Conservation (phyloP, 64 coral and sea anemone species). For the Porites lutea region DNA sequence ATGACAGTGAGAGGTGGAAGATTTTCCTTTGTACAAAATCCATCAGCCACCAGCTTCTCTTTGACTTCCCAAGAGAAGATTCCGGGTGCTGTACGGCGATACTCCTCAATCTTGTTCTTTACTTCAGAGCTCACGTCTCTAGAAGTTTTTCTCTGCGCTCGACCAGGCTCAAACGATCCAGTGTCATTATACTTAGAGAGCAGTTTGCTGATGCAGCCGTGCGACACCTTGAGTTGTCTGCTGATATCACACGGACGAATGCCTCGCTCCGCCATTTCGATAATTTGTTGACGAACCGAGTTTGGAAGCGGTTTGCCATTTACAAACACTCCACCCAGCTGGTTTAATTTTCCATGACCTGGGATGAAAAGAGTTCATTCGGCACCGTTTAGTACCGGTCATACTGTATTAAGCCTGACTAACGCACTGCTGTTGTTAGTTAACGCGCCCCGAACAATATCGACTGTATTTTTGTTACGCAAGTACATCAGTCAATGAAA, state of each 20-base stretch:
- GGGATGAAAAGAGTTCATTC: conserved; percentile 4
- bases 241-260: conserved; percentile 91
- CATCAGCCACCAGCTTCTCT: conserved; percentile 64
- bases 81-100: conserved; percentile 53
- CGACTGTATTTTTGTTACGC: too few relatives aligned
- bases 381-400: neutral
- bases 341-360: conserved; percentile 82
- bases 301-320: conserved; percentile 92
- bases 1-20: conserved; percentile 74
- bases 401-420: conserved; percentile 13
- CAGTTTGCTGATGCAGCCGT: conserved; percentile 93
- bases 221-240: conserved; percentile 82
- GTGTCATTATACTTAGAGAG: conserved; percentile 92
- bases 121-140: conserved; percentile 72
- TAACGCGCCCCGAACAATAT: neutral
- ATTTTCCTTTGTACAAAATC: conserved; percentile 65
- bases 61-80: conserved; percentile 86
- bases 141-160: conserved; percentile 43
- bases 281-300: conserved; percentile 80
- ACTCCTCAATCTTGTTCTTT: conserved; percentile 64
- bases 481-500: too few relatives aligned
- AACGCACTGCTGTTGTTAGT: neutral
- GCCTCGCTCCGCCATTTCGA: conserved; percentile 86
- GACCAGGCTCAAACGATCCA: conserved; percentile 79
- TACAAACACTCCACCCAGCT: conserved; percentile 91